These are phyloP conservation scores for Setophaga petechia DNA, from an alignment of 2,113 vertebrate genomes.

Conservation along the genomic window DNA sequence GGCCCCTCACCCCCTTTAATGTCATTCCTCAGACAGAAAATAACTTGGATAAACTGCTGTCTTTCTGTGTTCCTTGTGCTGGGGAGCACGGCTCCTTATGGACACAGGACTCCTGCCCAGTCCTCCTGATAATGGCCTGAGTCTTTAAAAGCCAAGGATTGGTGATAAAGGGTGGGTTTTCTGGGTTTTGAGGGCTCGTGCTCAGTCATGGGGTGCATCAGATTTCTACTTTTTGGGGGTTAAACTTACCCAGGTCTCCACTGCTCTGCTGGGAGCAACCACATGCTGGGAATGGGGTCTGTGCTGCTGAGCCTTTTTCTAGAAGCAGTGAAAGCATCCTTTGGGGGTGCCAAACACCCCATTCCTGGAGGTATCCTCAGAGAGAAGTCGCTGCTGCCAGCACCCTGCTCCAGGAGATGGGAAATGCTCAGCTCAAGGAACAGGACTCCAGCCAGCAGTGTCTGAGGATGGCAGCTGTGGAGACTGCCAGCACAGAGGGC, in stretches of 20 bases:
- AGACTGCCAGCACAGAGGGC: background rate
- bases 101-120: background rate
- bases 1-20: background rate
- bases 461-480: background rate
- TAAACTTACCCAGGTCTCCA: background rate
- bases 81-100: rapidly evolving
- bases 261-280: background rate
- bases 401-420: background rate
- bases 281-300: background rate
- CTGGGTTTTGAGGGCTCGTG: background rate
- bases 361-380: background rate
- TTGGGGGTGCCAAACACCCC: background rate
- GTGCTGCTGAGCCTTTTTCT: background rate
- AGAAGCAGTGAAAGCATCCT: background rate
- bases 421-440: background rate
- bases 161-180: background rate
- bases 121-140: background rate
- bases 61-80: rapidly evolving
- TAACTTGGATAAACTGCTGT: background rate
- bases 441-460: rapidly evolving
- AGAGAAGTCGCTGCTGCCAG: background rate
- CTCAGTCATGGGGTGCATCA: background rate
- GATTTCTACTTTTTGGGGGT: background rate
- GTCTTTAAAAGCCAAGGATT: background rate
- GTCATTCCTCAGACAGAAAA: background rate